Percentiles rank a stretch among this genome's conserved stretches.
Evolutionary conservation across 2,113 vertebrate genomes (phyloP).

Genomic region (Tragelaphus buxtoni): DNA sequence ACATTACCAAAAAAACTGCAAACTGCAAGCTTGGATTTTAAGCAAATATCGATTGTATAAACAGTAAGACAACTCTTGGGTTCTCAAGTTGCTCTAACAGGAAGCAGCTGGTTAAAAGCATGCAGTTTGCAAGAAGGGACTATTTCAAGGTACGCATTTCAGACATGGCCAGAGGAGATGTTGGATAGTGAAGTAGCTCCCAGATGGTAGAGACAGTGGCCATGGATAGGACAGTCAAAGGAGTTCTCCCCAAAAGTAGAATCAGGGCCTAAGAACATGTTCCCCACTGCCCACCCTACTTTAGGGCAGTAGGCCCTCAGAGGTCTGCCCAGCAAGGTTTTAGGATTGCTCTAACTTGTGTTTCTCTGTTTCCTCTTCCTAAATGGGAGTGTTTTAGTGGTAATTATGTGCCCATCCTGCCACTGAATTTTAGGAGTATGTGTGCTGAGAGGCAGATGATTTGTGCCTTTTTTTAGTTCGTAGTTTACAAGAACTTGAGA

Average conservation of each 20-base stretch:
- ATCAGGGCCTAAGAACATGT: background rate
- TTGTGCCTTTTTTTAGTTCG: background rate
- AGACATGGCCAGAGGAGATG: background rate
- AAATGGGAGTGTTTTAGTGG: background rate
- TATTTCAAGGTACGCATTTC: background rate
- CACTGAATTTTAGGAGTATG: background rate
- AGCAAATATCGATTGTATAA: background rate
- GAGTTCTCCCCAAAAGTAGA: background rate
- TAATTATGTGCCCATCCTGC: background rate
- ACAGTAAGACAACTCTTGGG: background rate
- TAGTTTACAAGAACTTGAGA: background rate
- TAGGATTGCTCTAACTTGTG: background rate
- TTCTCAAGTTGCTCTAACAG: background rate
- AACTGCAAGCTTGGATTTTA: background rate
- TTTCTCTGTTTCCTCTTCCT: background rate
- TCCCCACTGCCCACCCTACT: background rate
- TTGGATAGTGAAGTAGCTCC: background rate
- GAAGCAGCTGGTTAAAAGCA: background rate
- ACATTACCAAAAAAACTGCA: background rate
- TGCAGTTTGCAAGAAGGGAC: background rate
- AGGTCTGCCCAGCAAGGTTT: background rate
- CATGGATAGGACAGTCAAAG: background rate
- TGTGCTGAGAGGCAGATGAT: background rate
- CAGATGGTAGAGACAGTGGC: background rate
- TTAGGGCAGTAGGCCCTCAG: background rate